These are phyloP conservation scores for Gymnocephalus cernua DNA, from an alignment of 2,113 vertebrate genomes.

Conservation along the genomic window DNA sequence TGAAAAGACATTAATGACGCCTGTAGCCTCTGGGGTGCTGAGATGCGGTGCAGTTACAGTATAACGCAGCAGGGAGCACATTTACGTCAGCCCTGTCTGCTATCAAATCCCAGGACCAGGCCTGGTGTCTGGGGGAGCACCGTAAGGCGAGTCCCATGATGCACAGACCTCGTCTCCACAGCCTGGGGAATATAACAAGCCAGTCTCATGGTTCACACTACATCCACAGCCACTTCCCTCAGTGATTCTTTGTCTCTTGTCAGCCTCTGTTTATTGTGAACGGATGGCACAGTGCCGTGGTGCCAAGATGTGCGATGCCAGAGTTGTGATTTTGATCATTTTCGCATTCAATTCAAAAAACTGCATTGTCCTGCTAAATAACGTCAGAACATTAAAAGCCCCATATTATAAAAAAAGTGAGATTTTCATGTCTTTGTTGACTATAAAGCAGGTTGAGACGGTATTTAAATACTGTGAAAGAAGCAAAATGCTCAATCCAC, in stretches of 20 bases:
- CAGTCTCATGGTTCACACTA: conserved; percentile 50
- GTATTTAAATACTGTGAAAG: too few relatives aligned
- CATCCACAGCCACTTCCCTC: conserved; percentile 52
- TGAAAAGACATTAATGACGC: conserved; percentile 52
- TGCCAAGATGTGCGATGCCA: conserved; percentile 27
- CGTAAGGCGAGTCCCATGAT: conserved; percentile 68
- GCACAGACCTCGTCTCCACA: conserved; percentile 46
- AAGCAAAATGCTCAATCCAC: too few relatives aligned
- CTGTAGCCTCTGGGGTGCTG: conserved; percentile 55
- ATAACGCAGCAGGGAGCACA: conserved; percentile 73
- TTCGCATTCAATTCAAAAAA: not conserved
- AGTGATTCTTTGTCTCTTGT: conserved; percentile 10
- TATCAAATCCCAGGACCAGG: conserved; percentile 66
- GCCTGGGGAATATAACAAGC: conserved; percentile 62
- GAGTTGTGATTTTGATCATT: conserved; percentile 9
- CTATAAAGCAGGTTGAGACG: too few relatives aligned
- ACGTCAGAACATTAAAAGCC: too few relatives aligned
- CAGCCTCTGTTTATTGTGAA: conserved; percentile 23
- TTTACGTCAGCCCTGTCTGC: conserved; percentile 83
- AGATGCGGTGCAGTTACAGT: conserved; percentile 37
- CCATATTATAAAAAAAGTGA: too few relatives aligned
- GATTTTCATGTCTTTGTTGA: too few relatives aligned
- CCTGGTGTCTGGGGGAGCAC: conserved; percentile 48
- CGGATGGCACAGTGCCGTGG: conserved; percentile 9
- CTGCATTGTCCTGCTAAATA: not conserved